Conservation (phyloP, 1,140 invertebrate genomes). For the Gryon sp. region DNA sequence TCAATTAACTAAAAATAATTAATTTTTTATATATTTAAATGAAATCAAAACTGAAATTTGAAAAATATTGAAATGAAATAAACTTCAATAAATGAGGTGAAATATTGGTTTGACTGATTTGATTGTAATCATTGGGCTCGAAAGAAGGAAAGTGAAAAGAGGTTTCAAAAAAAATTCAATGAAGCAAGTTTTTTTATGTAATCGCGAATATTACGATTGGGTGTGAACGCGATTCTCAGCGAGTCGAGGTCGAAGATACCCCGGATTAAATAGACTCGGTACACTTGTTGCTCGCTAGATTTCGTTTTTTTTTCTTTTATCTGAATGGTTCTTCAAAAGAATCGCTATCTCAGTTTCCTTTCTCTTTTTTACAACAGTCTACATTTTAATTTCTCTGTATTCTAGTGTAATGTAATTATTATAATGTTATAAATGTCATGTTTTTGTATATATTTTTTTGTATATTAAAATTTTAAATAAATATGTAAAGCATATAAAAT, state of each 20-base stretch:
- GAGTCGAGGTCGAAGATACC: slow-evolving; percentile 63
- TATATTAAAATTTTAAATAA: too few species aligned
- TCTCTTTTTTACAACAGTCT: neutral
- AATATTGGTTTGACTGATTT: slow-evolving; percentile 17
- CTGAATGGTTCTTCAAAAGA: slow-evolving; percentile 30
- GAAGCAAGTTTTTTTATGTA: slow-evolving; percentile 52
- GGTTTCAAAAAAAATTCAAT: slow-evolving; percentile 28
- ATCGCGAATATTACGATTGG: slow-evolving; percentile 58
- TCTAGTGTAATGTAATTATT: too few species aligned
- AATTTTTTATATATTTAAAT: too few species aligned
- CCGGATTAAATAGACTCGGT: slow-evolving; percentile 64
- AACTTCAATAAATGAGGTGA: neutral
- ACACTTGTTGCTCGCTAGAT: slow-evolving; percentile 63
- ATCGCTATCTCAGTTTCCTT: slow-evolving; percentile 10
- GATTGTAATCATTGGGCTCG: slow-evolving; percentile 33
- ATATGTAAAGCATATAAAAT: too few species aligned
- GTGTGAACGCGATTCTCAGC: slow-evolving; percentile 41
- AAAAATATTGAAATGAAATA: neutral
- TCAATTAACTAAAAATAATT: too few species aligned
- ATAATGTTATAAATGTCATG: too few species aligned
- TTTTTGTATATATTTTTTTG: too few species aligned
- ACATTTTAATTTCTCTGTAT: too few species aligned
- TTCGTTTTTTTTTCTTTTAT: slow-evolving; percentile 46
- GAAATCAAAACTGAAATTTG: neutral
- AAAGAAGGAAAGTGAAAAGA: slow-evolving; percentile 6